Evolutionary conservation across 2,113 vertebrate species (phyloP).

Genomic region (Melanocharis versteri): DNA sequence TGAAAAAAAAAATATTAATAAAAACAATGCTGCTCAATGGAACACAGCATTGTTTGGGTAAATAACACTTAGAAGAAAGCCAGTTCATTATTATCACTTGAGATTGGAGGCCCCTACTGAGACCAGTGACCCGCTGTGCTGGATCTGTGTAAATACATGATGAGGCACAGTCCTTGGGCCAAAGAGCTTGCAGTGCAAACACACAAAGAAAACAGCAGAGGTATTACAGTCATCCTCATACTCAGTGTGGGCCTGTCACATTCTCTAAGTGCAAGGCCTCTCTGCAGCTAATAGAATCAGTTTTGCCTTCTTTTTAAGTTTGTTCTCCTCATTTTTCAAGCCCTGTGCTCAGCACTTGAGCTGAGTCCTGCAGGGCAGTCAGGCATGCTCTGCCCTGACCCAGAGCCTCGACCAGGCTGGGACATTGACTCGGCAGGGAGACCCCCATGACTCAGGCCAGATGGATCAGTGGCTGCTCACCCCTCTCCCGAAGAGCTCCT

Average conservation of each 20-base stretch:
- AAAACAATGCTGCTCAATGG: slow-evolving; percentile 16
- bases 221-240: background rate
- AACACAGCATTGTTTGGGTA: slow-evolving; percentile 32
- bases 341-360: background rate
- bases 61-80: slow-evolving; percentile 25
- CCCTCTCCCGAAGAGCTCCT: background rate
- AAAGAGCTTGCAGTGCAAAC: slow-evolving; percentile 39
- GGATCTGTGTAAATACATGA: slow-evolving; percentile 38
- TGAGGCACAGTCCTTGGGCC: slow-evolving; percentile 28
- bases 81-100: slow-evolving; percentile 48
- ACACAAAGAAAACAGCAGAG: slow-evolving; percentile 39
- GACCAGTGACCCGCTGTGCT: slow-evolving; percentile 9
- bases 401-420: background rate
- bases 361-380: background rate
- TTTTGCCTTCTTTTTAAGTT: background rate
- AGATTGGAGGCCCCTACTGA: slow-evolving; percentile 2
- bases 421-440: background rate
- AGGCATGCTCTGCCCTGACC: background rate
- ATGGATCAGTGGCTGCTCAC: background rate
- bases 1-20: background rate
- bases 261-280: background rate
- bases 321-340: background rate
- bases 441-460: background rate
- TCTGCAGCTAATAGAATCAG: background rate
- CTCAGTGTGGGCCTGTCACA: background rate